Base-by-base conservation (phyloP, 1,140 invertebrate species). In the Atopsyche davidsoni region DNA sequence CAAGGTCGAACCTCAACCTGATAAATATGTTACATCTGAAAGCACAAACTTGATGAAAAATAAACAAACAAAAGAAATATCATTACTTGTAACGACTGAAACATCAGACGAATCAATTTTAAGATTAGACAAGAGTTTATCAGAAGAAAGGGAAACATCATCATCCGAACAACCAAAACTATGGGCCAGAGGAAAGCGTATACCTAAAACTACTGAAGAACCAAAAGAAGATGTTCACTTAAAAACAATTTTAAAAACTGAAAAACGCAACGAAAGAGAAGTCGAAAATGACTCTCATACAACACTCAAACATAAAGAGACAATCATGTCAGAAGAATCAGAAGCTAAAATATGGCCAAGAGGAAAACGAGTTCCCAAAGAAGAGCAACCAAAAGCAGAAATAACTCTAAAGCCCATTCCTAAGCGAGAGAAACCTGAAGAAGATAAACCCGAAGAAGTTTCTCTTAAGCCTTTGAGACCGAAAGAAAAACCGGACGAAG, bases 231-330 rank as follows among this genome's bases (percentile, higher is more conserved):
- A 68, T 36, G 60, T 73, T 2, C 58, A 64, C 23, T 60, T 78
- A 2, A 76, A 79, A 48, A 72, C 73, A 2, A 70, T 70, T 32
- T 64, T 66, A 24, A 53, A 67, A 14, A 64, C 57, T 64, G 65
- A 50, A 35, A 53, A 60, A 18, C 58, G 62, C 39, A 48, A 4
- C 49, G 57, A 60, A n/a, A 55, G 67, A 58, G 53, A 63, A 42
- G 62, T 40, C 62, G 66, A 60, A 54, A 64, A 50, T n/a, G n/a
- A n/a, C n/a, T n/a, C n/a, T n/a, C n/a, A n/a, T n/a, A n/a, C n/a
- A n/a, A n/a, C n/a, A n/a, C n/a, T n/a, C n/a, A n/a, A n/a, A n/a
- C n/a, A n/a, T n/a, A n/a, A n/a, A n/a, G n/a, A n/a, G n/a, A n/a
- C n/a, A n/a, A n/a, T n/a, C n/a, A n/a, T n/a, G n/a, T n/a, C 35